Conservation (phyloP, 2,797 vertebrate species). For the Chromis chromis region DNA sequence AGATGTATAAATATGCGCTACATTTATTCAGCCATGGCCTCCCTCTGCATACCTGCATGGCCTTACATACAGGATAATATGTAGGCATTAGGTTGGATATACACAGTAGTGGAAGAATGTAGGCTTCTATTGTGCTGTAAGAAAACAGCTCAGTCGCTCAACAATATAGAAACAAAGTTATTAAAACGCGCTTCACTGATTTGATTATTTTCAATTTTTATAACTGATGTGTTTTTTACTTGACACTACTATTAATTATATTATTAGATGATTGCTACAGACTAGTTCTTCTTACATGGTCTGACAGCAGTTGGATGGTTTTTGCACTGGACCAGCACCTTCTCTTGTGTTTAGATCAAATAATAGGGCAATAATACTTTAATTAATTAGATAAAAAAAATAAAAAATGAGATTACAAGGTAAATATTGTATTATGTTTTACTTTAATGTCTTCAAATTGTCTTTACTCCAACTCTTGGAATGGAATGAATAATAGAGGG, state of each 20-base stretch:
- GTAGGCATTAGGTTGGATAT: constrained; percentile 20
- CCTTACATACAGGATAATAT: constrained; percentile 22
- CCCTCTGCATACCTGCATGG: constrained; percentile 56
- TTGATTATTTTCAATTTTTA: no score
- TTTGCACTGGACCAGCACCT: no score
- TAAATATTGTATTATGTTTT: no score
- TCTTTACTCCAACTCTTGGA: no score
- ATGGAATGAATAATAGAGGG: no score
- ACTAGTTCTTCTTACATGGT: no score
- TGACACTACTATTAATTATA: background rate
- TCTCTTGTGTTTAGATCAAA: no score
- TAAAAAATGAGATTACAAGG: background rate
- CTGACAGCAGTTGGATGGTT: no score
- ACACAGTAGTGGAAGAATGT: constrained; percentile 28
- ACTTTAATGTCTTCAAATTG: no score
- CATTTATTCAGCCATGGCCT: constrained; percentile 62
- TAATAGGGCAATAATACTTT: no score
- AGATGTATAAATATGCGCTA: constrained; percentile 65
- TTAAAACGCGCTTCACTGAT: background rate
- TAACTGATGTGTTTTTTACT: no score
- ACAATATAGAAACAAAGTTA: background rate
- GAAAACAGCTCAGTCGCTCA: background rate
- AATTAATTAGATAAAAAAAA: background rate
- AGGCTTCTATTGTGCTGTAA: background rate
- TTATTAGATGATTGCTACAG: background rate